Conservation (phyloP, 2,888 invertebrate species). For the Trachelus tabidus region DNA sequence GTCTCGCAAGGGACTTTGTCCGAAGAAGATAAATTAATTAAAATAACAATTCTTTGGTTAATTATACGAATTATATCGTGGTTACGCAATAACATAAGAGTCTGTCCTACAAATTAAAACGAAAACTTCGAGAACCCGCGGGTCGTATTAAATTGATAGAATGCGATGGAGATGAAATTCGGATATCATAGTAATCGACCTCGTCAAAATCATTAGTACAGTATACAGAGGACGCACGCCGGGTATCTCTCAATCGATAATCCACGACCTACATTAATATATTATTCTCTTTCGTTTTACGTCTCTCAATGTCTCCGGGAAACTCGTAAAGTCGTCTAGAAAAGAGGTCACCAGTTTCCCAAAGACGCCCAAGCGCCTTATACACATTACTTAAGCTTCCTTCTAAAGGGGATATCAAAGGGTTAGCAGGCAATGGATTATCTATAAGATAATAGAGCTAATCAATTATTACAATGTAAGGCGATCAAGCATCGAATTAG, state of each 20-base stretch:
- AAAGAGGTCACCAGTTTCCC: background rate
- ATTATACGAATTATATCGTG: background rate
- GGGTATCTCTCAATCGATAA: conserved; percentile 23
- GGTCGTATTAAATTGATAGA: background rate
- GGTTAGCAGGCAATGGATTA: background rate
- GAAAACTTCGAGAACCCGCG: background rate
- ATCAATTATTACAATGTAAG: background rate
- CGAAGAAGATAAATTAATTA: background rate
- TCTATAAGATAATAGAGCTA: background rate
- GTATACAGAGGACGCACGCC: background rate
- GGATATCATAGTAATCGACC: background rate
- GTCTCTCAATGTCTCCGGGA: conserved; percentile 1
- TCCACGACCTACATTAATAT: conserved; percentile 26
- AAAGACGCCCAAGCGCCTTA: background rate
- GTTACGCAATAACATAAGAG: background rate
- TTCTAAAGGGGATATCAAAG: background rate
- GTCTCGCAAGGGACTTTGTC: background rate
- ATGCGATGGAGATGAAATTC: background rate
- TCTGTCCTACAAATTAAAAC: background rate
- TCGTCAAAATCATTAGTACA: background rate
- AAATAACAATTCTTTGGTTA: background rate
- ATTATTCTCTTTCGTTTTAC: background rate
- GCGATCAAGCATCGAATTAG: background rate
- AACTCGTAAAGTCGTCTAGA: background rate
- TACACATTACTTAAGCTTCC: background rate